phyloP scores from a whole-genome alignment of 2,797 vertebrate genomes.

The Decapterus maruadsi region DNA sequence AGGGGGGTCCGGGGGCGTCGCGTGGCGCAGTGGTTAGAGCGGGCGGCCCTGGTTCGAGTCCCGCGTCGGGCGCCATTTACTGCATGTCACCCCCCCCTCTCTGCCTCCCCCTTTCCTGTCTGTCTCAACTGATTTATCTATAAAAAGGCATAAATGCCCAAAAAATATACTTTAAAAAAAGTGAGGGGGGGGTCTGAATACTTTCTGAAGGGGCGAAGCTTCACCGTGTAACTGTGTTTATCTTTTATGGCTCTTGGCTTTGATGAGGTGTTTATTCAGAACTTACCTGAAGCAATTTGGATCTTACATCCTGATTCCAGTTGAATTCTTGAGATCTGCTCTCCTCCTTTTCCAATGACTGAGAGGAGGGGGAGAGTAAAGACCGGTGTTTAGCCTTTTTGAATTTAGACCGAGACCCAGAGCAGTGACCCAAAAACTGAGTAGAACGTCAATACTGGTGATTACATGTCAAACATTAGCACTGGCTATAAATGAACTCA shows the following conservation, averaged over 20 bases:
- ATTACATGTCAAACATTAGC: conserved; percentile 51
- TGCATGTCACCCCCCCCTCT: too few species aligned
- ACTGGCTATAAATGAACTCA: conserved; percentile 30
- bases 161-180: too few species aligned
- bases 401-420: conserved; percentile 30
- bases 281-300: conserved; percentile 96
- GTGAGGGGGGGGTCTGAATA: too few species aligned
- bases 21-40: too few species aligned
- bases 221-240: not conserved
- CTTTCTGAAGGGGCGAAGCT: too few species aligned
- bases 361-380: conserved; percentile 43
- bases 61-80: too few species aligned
- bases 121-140: too few species aligned
- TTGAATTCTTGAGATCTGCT: conserved; percentile 99
- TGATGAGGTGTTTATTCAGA: not conserved
- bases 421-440: conserved; percentile 58
- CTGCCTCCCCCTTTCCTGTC: too few species aligned
- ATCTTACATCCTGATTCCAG: conserved; percentile 99
- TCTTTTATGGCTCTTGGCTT: not conserved
- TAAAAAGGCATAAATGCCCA: too few species aligned
- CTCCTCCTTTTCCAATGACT: conserved; percentile 99
- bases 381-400: conserved; percentile 4
- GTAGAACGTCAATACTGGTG: conserved; percentile 53
- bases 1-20: too few species aligned
- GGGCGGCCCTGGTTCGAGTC: too few species aligned